Percentiles rank a stretch among this genome's conserved stretches.
Evolutionary conservation across 2,113 vertebrate genomes (phyloP).

Genomic region (Tupaia chinensis): DNA sequence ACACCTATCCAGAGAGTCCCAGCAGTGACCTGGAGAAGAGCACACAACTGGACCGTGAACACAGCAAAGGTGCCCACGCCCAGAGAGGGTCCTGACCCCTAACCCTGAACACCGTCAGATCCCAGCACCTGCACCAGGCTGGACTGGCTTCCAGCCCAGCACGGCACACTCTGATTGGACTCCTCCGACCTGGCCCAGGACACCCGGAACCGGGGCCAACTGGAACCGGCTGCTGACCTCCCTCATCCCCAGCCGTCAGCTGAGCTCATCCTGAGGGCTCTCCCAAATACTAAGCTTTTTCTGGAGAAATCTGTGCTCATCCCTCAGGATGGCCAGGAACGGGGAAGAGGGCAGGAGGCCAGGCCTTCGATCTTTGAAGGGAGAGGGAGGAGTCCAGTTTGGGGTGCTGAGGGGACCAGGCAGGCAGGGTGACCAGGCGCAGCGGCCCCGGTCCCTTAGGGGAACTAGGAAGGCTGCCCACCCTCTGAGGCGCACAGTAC

Average conservation of each 20-base stretch:
- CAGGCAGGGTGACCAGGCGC: fast-evolving
- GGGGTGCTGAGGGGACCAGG: not conserved
- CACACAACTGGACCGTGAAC: not conserved
- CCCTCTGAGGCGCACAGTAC: not conserved
- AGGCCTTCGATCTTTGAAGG: not conserved
- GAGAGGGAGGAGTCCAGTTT: not conserved
- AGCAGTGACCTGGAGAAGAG: not conserved
- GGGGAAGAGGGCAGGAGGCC: not conserved
- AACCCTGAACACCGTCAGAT: not conserved
- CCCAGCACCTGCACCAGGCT: not conserved
- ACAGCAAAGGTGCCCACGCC: too few species aligned
- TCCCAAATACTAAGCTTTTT: conserved; percentile 6
- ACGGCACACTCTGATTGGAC: not conserved
- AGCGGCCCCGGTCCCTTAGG: not conserved
- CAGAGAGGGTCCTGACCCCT: not conserved
- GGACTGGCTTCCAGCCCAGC: not conserved
- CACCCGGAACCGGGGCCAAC: not conserved
- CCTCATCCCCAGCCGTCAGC: not conserved
- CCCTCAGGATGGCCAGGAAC: not conserved
- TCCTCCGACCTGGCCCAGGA: not conserved
- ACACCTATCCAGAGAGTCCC: too few species aligned
- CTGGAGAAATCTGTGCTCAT: not conserved
- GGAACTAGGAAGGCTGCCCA: not conserved
- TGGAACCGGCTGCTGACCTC: not conserved
- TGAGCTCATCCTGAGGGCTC: not conserved